These are phyloP conservation scores for Cebidichthys violaceus DNA, from an alignment of 2,113 vertebrate genomes.

Conservation along the genomic window DNA sequence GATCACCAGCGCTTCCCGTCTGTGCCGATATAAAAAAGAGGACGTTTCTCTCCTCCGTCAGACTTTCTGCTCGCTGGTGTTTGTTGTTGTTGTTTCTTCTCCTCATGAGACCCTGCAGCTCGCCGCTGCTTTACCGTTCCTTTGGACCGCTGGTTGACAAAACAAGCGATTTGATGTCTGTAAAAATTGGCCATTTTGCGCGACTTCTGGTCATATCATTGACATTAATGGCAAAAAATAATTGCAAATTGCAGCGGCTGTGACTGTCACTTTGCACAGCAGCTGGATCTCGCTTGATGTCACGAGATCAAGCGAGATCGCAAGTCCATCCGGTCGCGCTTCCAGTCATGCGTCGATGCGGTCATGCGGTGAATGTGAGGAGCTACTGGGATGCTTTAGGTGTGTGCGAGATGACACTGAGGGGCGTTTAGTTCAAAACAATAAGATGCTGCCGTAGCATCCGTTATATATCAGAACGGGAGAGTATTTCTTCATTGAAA, in stretches of 20 bases:
- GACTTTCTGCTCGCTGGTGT: background rate
- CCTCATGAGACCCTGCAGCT: background rate
- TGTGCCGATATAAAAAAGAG: background rate
- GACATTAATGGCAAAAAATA: too few relatives aligned
- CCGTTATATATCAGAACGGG: background rate
- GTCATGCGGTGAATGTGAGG: too few relatives aligned
- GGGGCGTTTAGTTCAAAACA: too few relatives aligned
- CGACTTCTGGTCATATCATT: too few relatives aligned
- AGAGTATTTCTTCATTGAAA: background rate
- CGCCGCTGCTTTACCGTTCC: background rate
- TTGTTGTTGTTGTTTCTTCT: background rate
- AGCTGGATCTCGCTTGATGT: background rate
- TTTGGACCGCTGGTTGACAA: background rate
- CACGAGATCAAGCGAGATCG: background rate
- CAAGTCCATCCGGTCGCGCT: too few relatives aligned
- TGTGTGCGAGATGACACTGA: too few relatives aligned
- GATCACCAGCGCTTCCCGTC: background rate
- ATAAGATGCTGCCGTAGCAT: background rate
- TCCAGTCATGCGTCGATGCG: too few relatives aligned
- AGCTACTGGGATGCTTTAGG: too few relatives aligned
- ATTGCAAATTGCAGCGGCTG: too few relatives aligned
- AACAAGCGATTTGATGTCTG: background rate
- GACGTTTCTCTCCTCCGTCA: background rate
- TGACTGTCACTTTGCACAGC: background rate
- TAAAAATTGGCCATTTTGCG: background rate